Percentiles rank a stretch among this genome's conserved stretches.
Evolutionary conservation across 2,113 vertebrate genomes (phyloP).

Genomic region (Etia nguti): DNA sequence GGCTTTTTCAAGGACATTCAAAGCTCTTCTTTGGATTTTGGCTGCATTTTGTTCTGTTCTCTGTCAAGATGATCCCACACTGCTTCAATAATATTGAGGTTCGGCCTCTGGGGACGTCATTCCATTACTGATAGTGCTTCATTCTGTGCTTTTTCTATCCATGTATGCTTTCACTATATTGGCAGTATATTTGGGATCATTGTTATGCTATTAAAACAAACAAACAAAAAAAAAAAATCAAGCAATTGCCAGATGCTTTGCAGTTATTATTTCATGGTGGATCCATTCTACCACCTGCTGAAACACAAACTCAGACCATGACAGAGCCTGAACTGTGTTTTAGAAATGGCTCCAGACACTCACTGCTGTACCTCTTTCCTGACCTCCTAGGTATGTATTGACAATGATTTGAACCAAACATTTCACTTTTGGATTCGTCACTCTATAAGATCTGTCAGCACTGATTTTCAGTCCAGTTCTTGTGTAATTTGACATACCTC

Average conservation of each 20-base stretch:
- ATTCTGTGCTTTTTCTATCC: not conserved
- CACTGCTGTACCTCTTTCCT: not conserved
- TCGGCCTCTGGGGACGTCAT: not conserved
- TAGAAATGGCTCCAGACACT: not conserved
- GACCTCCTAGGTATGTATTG: not conserved
- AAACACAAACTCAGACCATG: not conserved
- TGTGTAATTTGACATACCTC: not conserved
- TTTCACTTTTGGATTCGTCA: not conserved
- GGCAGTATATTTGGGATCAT: not conserved
- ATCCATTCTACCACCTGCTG: not conserved
- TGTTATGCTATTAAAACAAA: not conserved
- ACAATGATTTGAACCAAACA: not conserved
- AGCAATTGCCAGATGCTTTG: not conserved
- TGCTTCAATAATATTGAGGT: not conserved
- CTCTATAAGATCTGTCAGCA: not conserved
- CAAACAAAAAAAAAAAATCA: fast-evolving
- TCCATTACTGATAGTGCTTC: not conserved
- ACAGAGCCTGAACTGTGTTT: not conserved
- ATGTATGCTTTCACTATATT: not conserved
- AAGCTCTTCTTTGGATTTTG: not conserved
- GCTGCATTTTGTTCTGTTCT: not conserved
- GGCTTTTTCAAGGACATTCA: not conserved
- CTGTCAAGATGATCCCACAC: not conserved
- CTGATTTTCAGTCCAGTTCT: not conserved
- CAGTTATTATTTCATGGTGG: not conserved